Base-by-base conservation (phyloP, 2,113 vertebrate genomes). In the Zosterops lateralis region DNA sequence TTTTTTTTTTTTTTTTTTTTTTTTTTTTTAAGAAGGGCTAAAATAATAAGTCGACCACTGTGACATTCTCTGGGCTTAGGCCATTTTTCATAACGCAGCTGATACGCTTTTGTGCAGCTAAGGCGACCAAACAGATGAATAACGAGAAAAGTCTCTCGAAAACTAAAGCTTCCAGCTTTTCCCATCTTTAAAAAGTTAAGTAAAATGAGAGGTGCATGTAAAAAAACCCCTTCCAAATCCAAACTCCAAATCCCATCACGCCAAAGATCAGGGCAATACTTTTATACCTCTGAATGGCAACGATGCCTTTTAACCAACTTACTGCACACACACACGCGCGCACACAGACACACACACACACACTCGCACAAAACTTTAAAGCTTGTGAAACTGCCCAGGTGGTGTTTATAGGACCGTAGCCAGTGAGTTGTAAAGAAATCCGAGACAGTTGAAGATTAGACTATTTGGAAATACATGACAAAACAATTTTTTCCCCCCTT, bases 41-140 rank as follows among this genome's bases (percentile, higher is more conserved):
- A 98, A 98, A 98, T 98, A 99, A 99, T 99, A 99, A 98, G 98
- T 96, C 98, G 97, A 99, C 99, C 98, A 99, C 99, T 99, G 99
- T 97, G 99, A 98, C 99, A 99, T 99, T 99, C 98, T 99, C 97
- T 98, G 93, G 97, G 98, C 98, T 97, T 97, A 97, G 98, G 97
- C 98, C 98, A 99, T 99, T 98, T 98, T 99, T 99, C 98, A 99
- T 99, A 99, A 99, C 97, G 97, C 98, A 96, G 97, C 97, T 97
- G 97, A 98, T 98, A 98, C 97, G 98, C 98, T 98, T 99, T 99
- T 99, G 98, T 99, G 98, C 97, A 95, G 98, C 98, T 97, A 97
- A 98, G 98, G 98, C 97, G 98, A 98, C 98, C 97, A 96, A 97
- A 97, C 98, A 98, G 98, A 98, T 97, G 98, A 98, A 98, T 96